Percentiles rank a stretch among this genome's conserved stretches.
These are phyloP conservation scores for Chrysochloris asiatica DNA, from an alignment of 2,113 vertebrate species.

Conservation along the genomic window DNA sequence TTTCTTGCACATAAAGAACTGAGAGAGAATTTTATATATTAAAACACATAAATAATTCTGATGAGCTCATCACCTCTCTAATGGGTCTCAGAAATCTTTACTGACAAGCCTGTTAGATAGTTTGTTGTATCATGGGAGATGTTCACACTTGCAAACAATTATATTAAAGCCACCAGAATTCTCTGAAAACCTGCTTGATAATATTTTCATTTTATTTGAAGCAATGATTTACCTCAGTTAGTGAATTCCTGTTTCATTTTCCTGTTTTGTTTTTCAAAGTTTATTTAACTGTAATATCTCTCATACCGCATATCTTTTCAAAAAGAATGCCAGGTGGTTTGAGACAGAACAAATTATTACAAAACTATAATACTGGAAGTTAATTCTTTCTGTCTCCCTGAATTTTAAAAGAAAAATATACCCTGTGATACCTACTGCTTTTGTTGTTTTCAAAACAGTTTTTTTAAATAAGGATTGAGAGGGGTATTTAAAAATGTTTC, in stretches of 20 bases:
- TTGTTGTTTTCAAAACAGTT: neutral
- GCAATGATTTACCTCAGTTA: neutral
- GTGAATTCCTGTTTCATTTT: neutral
- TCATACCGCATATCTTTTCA: neutral
- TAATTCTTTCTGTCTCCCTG: neutral
- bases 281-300: neutral
- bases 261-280: neutral
- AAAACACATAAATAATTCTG: slow-evolving; percentile 16
- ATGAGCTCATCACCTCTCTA: neutral
- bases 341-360: slow-evolving; percentile 64
- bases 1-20: neutral
- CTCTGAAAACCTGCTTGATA: neutral
- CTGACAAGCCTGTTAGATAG: neutral
- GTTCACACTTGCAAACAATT: neutral
- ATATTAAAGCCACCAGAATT: neutral
- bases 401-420: slow-evolving; percentile 15
- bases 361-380: slow-evolving; percentile 66
- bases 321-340: neutral
- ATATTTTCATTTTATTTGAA: neutral
- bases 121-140: neutral
- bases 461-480: neutral
- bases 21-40: neutral
- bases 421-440: neutral
- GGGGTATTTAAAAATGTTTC: neutral
- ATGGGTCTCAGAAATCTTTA: neutral